These are phyloP conservation scores for Conus canariensis DNA, from an alignment of 2,888 invertebrate genomes.

Conservation along the genomic window DNA sequence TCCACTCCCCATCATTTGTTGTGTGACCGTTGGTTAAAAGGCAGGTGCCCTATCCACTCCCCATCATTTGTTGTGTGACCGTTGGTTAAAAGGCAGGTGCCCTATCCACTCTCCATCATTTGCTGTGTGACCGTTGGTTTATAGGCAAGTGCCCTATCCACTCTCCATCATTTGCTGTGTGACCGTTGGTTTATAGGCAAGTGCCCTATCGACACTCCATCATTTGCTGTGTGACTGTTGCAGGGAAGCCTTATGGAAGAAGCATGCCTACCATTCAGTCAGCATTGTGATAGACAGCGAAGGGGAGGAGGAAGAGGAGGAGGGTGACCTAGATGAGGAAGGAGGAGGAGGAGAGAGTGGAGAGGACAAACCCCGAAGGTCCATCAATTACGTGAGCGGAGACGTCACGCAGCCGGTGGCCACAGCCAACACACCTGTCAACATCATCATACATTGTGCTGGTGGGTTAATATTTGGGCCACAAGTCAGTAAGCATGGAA, in stretches of 20 bases:
- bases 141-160: too few relatives aligned
- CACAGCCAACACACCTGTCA: constrained; percentile 37
- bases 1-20: too few relatives aligned
- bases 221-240: neutral
- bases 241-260: constrained; percentile 72
- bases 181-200: too few relatives aligned
- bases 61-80: too few relatives aligned
- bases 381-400: constrained; percentile 77
- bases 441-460: constrained; percentile 76
- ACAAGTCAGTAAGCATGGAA: too few relatives aligned
- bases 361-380: constrained; percentile 47
- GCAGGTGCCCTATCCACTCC: too few relatives aligned
- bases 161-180: too few relatives aligned
- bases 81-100: too few relatives aligned
- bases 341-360: constrained; percentile 53
- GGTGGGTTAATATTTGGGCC: constrained; percentile 62
- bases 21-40: too few relatives aligned
- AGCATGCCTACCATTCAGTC: constrained; percentile 67
- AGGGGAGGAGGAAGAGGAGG: constrained; percentile 57
- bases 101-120: too few relatives aligned
- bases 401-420: constrained; percentile 77
- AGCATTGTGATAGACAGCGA: constrained; percentile 65
- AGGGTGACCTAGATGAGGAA: constrained; percentile 48
- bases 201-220: too few relatives aligned
- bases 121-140: too few relatives aligned